Evolutionary conservation across 1,140 invertebrate species (phyloP), one percentile per base, ranked within the genome.

Genomic region (Euura saliciscinereae): DNA sequence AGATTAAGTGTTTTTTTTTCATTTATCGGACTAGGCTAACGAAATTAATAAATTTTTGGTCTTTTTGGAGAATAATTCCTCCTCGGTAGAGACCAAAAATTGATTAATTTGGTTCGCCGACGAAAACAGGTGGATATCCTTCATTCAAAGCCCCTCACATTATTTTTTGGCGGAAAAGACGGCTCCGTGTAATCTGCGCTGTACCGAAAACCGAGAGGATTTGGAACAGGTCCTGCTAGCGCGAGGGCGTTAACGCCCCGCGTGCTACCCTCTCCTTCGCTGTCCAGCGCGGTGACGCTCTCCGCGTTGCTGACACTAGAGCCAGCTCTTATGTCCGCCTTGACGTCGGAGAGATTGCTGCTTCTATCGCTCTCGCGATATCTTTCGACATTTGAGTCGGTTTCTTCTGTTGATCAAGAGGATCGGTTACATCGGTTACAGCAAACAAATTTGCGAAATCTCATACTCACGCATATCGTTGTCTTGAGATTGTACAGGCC

Each of bases 291-390:
- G 89, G 87, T 91, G 76, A 90, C 89, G 82, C 90, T 91, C 78
- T 90, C 90, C 71, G 92, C 90, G 78, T 93, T 93, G 77, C 91
- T 93, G 74, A 93, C 90, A 71, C 92, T 97, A 70, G 93, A 95
- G 73, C 95, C 94, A 64, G 96, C 94, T 75, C 95, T 88, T 71
- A 97, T 90, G 85, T 98, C 96, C 66, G 95, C 89, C 87, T 97
- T 98, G 80, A 97, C 87, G 86, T 97, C 96, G 74, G 95, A 97
- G 78, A 97, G 93, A 82, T 96, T 96, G 68, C 96, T 97, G 79
- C 94, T 96, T 74, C 94, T 90, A 80, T 97, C 95, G 66, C 94
- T 95, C 79, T 96, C 94, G 78, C 95, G 94, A 79, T 92, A 95
- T 81, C 94, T 90, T 85, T 95, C 94, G 78, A 94, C 94, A 51